Percentiles rank a stretch among this genome's conserved stretches.
Evolutionary conservation across 2,888 invertebrate species (phyloP).

Genomic region (Nemurella pictetii): DNA sequence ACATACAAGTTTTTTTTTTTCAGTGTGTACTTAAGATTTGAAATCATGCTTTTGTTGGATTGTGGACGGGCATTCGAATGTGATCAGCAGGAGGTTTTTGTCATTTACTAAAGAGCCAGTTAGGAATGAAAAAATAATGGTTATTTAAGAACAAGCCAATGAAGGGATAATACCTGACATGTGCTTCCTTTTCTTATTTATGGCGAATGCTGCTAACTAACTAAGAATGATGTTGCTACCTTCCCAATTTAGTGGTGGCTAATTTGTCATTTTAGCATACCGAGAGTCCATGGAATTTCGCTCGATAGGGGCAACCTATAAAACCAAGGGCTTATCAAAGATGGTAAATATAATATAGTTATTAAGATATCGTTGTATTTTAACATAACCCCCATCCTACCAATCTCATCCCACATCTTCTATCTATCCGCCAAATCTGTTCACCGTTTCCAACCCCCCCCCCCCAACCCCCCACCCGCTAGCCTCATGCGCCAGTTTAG

Average conservation of each 20-base stretch:
- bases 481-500: too few relatives aligned
- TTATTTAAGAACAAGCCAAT: slow-evolving; percentile 19
- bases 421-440: too few relatives aligned
- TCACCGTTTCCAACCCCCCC: too few relatives aligned
- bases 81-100: slow-evolving; percentile 10
- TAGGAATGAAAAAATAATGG: slow-evolving; percentile 4
- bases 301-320: too few relatives aligned
- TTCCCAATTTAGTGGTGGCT: background rate
- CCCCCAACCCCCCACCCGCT: too few relatives aligned
- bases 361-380: too few relatives aligned
- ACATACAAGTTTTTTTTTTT: background rate
- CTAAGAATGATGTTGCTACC: background rate
- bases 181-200: background rate
- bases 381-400: too few relatives aligned
- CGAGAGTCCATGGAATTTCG: background rate
- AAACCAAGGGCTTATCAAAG: too few relatives aligned
- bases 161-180: slow-evolving; percentile 8
- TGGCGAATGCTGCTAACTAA: background rate
- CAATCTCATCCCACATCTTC: too few relatives aligned
- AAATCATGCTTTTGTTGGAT: background rate
- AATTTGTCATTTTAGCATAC: background rate
- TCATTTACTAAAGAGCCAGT: background rate
- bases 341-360: too few relatives aligned
- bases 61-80: background rate
- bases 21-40: background rate